A percentile compares a stretch with the other conserved stretches of the same genome.
Evolutionary conservation across 2,888 invertebrate genomes (phyloP).

Genomic region (Morpho achilles): DNA sequence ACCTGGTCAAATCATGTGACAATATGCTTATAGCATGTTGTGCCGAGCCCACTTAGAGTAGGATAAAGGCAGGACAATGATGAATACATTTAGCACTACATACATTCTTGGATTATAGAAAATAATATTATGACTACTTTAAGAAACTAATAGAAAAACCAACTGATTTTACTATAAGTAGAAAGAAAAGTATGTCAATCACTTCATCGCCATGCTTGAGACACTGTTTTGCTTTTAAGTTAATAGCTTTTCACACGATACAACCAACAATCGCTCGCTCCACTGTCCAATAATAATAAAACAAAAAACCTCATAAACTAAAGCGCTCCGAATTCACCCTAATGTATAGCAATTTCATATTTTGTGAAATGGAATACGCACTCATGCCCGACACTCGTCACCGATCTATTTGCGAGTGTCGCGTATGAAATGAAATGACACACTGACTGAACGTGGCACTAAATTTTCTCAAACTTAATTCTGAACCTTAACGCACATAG

Average conservation of each 20-base stretch:
- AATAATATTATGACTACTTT: no score
- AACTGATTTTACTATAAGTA: no score
- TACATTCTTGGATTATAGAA: no score
- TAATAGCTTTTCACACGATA: constrained; percentile 12
- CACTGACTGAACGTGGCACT: constrained; percentile 39
- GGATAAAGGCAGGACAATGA: no score
- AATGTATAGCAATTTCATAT: constrained; percentile 70
- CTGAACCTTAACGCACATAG: constrained; percentile 21
- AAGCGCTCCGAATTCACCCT: constrained; percentile 56
- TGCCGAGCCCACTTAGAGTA: no score
- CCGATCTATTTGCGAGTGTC: constrained; percentile 73
- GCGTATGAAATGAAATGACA: constrained; percentile 75
- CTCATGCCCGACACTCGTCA: constrained; percentile 52
- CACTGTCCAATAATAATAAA: constrained; percentile 24
- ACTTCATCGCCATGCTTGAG: constrained; percentile 12
- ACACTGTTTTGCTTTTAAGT: constrained; percentile 24
- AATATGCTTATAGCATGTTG: no score
- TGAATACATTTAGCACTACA: no score
- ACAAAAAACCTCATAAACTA: constrained; percentile 49
- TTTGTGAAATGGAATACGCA: constrained; percentile 63
- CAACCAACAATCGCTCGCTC: constrained; percentile 9
- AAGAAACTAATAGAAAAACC: no score
- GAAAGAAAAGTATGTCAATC: background rate
- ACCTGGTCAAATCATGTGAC: no score
- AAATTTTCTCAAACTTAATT: constrained; percentile 15